phyloP scores from a whole-genome alignment of 2,797 vertebrate species.

The Pseudochirops corinnae region DNA sequence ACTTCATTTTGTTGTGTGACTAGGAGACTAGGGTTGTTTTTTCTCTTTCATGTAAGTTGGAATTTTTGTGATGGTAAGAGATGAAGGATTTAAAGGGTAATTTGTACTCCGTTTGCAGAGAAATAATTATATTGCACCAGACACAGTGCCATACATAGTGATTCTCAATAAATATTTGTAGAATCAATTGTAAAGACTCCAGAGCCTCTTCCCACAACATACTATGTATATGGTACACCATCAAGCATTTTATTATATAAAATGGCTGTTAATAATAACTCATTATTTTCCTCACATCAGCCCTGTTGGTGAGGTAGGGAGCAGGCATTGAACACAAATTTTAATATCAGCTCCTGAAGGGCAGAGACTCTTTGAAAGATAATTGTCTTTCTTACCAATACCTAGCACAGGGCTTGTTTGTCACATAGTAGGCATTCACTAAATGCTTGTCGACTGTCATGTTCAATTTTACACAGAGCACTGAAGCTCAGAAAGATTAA shows the following conservation, averaged over 20 bases:
- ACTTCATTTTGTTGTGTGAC: neutral
- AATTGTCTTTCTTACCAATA: neutral
- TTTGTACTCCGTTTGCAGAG: neutral
- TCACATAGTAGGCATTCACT: neutral
- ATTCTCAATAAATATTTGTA: neutral
- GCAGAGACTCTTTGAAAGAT: neutral
- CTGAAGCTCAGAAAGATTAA: neutral
- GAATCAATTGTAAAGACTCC: neutral
- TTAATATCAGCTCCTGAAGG: neutral
- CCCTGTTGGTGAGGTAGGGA: neutral
- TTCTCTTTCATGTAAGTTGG: neutral
- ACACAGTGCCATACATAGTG: neutral
- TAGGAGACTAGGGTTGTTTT: neutral
- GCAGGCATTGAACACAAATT: neutral
- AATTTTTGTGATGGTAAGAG: neutral
- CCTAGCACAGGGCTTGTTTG: neutral
- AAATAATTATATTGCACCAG: neutral
- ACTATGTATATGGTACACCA: neutral
- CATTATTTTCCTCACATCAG: neutral
- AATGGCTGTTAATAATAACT: neutral
- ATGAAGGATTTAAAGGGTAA: neutral
- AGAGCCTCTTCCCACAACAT: neutral
- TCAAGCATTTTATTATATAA: neutral
- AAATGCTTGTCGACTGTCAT: neutral
- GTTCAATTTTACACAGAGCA: neutral